Conservation (phyloP, 2,888 invertebrate genomes). For the Macrophya annulata region DNA sequence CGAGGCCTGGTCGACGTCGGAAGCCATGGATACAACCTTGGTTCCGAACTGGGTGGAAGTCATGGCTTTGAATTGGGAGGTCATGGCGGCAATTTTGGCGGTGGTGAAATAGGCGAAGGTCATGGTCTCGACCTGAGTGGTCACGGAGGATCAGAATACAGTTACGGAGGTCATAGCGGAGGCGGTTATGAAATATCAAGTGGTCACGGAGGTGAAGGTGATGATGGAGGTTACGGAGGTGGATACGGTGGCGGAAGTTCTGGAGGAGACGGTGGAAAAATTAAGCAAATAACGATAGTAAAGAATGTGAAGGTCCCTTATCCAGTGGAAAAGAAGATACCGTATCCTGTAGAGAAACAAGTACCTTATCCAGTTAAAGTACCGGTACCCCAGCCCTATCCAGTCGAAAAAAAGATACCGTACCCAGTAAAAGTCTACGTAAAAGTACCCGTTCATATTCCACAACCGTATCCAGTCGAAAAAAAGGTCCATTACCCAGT, state of each 20-base stretch:
- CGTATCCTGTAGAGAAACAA: slow-evolving; percentile 85
- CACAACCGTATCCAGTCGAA: slow-evolving; percentile 78
- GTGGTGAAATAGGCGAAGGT: slow-evolving; percentile 46
- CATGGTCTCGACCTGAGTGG: slow-evolving; percentile 58
- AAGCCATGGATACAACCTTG: slow-evolving; percentile 68
- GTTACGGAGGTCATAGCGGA: slow-evolving; percentile 38
- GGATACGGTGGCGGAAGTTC: slow-evolving; percentile 53
- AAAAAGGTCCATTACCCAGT: slow-evolving; percentile 77
- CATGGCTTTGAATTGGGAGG: slow-evolving; percentile 61
- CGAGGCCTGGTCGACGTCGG: slow-evolving; percentile 84
- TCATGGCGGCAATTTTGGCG: slow-evolving; percentile 57
- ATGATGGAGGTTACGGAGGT: slow-evolving; percentile 48
- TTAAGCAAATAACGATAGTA: slow-evolving; percentile 76
- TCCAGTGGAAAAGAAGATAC: slow-evolving; percentile 86
- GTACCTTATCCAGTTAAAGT: slow-evolving; percentile 82
- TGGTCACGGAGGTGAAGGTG: slow-evolving; percentile 64
- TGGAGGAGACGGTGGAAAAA: slow-evolving; percentile 63
- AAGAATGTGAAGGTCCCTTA: slow-evolving; percentile 82
- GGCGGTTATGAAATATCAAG: slow-evolving; percentile 52
- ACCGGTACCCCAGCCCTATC: slow-evolving; percentile 82
- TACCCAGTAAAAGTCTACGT: slow-evolving; percentile 77
- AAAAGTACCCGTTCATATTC: slow-evolving; percentile 80
- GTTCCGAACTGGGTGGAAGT: slow-evolving; percentile 64
- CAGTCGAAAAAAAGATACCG: slow-evolving; percentile 79
- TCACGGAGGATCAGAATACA: slow-evolving; percentile 17